A percentile compares a stretch with the other conserved stretches of the same genome.
These are phyloP conservation scores for Brenthis ino DNA, from an alignment of 2,888 invertebrate genomes.

Conservation along the genomic window DNA sequence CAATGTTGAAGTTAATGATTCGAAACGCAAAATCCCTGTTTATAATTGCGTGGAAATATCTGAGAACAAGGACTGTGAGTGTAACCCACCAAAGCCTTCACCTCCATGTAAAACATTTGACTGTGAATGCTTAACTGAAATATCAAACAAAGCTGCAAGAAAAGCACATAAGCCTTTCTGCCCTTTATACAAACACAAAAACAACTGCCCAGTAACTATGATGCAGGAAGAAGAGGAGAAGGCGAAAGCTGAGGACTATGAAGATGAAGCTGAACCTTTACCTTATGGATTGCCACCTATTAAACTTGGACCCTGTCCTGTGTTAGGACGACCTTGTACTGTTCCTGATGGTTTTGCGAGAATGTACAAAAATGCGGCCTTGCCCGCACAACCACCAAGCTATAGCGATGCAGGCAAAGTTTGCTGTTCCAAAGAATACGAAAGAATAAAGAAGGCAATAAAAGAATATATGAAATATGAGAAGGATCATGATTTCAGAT, in stretches of 20 bases:
- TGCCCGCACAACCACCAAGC: constrained; percentile 62
- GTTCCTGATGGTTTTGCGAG: constrained; percentile 73
- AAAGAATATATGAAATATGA: constrained; percentile 68
- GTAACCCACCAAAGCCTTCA: constrained; percentile 63
- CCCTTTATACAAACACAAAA: constrained; percentile 68
- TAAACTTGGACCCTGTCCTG: constrained; percentile 73
- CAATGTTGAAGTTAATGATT: constrained; percentile 47
- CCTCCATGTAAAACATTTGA: constrained; percentile 72
- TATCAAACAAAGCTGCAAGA: constrained; percentile 54
- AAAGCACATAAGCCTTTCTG: constrained; percentile 69
- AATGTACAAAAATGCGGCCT: constrained; percentile 68
- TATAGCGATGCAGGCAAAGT: constrained; percentile 72
- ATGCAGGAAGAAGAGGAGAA: constrained; percentile 58
- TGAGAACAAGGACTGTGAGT: constrained; percentile 69
- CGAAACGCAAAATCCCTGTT: constrained; percentile 45
- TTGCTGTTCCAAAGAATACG: constrained; percentile 74
- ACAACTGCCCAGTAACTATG: constrained; percentile 63
- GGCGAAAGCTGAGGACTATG: constrained; percentile 62
- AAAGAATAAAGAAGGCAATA: constrained; percentile 72
- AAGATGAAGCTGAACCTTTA: constrained; percentile 64
- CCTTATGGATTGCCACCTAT: constrained; percentile 75
- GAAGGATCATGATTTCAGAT: constrained; percentile 67
- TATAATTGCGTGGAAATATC: constrained; percentile 56
- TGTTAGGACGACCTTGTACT: constrained; percentile 70
- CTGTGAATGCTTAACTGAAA: constrained; percentile 65